These are phyloP conservation scores for Sceliomorpha sp. DNA, from an alignment of 2,888 invertebrate genomes.

Conservation along the genomic window DNA sequence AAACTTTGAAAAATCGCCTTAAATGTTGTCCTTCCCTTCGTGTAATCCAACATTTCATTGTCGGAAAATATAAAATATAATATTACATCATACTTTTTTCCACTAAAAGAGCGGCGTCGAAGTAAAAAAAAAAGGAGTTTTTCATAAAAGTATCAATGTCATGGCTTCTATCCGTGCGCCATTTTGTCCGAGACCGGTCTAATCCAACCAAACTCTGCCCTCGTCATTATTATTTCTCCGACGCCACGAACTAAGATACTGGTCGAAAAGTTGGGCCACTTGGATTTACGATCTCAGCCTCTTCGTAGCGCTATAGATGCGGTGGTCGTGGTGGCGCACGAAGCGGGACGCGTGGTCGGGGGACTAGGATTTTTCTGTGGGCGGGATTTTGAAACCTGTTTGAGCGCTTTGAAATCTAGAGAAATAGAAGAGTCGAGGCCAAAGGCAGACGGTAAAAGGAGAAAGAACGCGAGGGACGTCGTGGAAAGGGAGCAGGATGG, in stretches of 20 bases:
- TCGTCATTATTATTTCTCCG: conserved; percentile 8
- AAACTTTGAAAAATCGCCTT: too few relatives aligned
- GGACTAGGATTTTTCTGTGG: conserved; percentile 75
- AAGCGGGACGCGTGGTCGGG: conserved; percentile 44
- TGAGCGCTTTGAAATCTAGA: conserved; percentile 78
- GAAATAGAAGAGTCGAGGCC: conserved; percentile 59
- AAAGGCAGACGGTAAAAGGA: conserved; percentile 41
- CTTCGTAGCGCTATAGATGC: conserved; percentile 34
- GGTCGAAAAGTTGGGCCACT: conserved; percentile 62
- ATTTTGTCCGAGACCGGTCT: conserved; percentile 22
- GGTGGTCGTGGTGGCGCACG: conserved; percentile 30
- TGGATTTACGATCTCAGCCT: conserved; percentile 56
- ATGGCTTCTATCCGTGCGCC: too few relatives aligned
- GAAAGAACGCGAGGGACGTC: conserved; percentile 26
- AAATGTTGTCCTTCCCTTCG: too few relatives aligned
- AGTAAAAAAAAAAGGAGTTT: too few relatives aligned
- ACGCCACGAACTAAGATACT: conserved; percentile 15
- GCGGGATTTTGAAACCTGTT: conserved; percentile 80
- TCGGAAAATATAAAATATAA: too few relatives aligned
- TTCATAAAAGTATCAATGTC: too few relatives aligned
- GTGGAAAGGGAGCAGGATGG: conserved; percentile 11
- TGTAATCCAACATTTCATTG: too few relatives aligned
- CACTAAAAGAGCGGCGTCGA: too few relatives aligned
- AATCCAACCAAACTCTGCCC: too few relatives aligned
- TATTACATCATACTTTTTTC: too few relatives aligned